Evolutionary conservation across 2,888 invertebrate genomes (phyloP).

Genomic region (Kuschelorhynchus macadamiae): DNA sequence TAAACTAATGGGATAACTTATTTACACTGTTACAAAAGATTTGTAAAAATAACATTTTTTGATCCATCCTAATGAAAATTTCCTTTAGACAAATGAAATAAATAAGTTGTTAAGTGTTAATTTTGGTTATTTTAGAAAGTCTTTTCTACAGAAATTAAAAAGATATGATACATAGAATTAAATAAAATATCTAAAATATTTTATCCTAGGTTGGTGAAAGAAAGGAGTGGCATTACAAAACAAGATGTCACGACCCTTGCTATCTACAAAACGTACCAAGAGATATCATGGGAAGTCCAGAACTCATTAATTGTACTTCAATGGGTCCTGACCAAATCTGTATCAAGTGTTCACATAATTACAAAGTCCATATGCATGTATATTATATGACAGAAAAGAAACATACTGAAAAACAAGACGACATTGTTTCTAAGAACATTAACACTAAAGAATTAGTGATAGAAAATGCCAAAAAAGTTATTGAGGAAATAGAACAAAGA

Average conservation of each 20-base stretch:
- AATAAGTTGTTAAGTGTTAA: too few species aligned
- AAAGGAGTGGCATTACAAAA: conserved; percentile 61
- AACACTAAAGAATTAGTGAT: conserved; percentile 54
- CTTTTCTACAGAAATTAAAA: too few species aligned
- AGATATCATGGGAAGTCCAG: conserved; percentile 62
- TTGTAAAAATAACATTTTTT: too few species aligned
- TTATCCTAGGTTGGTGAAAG: conserved; percentile 58
- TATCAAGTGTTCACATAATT: conserved; percentile 59
- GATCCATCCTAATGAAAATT: too few species aligned
- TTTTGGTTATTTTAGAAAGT: too few species aligned
- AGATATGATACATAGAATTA: too few species aligned
- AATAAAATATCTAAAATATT: too few species aligned
- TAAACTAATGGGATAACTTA: too few species aligned
- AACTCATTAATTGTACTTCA: conserved; percentile 60
- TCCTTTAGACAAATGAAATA: too few species aligned
- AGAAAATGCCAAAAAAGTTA: conserved; percentile 52
- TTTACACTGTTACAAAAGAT: too few species aligned
- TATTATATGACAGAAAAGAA: conserved; percentile 62
- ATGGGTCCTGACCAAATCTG: conserved; percentile 58
- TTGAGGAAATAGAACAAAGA: conserved; percentile 53
- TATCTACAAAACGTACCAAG: conserved; percentile 60
- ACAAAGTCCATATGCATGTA: conserved; percentile 63
- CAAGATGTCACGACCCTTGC: conserved; percentile 64
- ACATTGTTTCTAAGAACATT: conserved; percentile 56
- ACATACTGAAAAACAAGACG: conserved; percentile 57